A percentile compares a stretch with the other conserved stretches of the same genome.
Conservation (phyloP, 2,113 vertebrate genomes). For the Oreochromis aureus region DNA sequence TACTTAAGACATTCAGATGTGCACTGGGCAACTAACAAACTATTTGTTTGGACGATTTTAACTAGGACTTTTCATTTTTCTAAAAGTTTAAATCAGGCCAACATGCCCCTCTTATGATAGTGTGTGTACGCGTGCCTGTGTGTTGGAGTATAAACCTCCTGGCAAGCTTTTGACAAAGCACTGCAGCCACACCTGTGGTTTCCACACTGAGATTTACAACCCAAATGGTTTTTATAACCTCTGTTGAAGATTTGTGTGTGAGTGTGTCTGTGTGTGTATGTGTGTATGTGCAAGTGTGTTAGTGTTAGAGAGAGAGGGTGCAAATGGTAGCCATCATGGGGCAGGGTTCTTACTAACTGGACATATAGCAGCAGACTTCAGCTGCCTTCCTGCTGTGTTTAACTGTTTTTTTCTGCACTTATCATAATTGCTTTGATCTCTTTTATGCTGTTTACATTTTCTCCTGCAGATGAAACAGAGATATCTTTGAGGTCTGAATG, state of each 20-base stretch:
- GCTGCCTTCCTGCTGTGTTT: neutral
- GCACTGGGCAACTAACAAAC: neutral
- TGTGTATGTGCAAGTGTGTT: neutral
- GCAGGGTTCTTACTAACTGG: neutral
- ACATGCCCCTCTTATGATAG: neutral
- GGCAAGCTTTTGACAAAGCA: neutral
- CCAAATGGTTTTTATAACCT: slow-evolving; percentile 31
- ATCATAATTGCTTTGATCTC: neutral
- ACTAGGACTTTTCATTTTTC: neutral
- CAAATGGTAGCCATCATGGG: neutral
- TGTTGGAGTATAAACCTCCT: neutral
- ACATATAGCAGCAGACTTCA: neutral
- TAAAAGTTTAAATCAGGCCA: neutral
- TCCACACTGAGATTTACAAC: slow-evolving; percentile 12
- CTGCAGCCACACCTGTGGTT: slow-evolving; percentile 9
- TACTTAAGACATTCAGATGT: neutral
- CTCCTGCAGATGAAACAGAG: neutral
- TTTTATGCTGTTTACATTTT: neutral
- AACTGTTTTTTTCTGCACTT: neutral
- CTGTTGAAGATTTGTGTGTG: neutral
- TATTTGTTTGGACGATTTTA: neutral
- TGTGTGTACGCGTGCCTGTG: neutral
- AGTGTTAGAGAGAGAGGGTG: neutral
- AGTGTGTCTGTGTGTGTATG: neutral
- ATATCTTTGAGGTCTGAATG: neutral